Evolutionary conservation across 2,113 vertebrate genomes (phyloP).

Genomic region (Sterrhoptilus dennistouni): DNA sequence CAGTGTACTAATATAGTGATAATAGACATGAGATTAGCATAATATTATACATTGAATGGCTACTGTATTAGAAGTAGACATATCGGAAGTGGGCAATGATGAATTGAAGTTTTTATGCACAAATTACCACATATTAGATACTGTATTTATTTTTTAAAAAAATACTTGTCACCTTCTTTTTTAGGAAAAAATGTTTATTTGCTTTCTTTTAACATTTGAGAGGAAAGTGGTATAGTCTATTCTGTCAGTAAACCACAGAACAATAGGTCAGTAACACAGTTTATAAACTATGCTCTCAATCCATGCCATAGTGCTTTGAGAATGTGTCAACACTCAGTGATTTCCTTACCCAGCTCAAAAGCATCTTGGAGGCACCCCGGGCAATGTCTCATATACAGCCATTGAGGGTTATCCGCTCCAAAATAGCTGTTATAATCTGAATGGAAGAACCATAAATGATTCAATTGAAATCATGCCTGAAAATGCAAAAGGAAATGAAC

Average conservation of each 20-base stretch:
- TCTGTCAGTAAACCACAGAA: background rate
- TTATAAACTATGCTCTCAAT: background rate
- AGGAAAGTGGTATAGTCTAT: background rate
- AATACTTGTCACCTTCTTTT: background rate
- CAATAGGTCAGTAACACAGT: constrained; percentile 2
- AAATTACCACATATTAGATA: background rate
- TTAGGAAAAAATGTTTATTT: background rate
- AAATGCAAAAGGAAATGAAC: constrained; percentile 52
- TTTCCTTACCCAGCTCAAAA: constrained; percentile 69
- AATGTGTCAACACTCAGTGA: constrained; percentile 45
- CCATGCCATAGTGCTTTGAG: constrained; percentile 57
- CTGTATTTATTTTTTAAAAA: background rate
- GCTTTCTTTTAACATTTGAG: background rate
- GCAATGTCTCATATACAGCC: constrained; percentile 64
- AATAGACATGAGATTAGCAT: background rate
- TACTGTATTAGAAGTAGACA: background rate
- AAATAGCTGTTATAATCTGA: constrained; percentile 67
- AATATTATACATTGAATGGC: constrained; percentile 64
- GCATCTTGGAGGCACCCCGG: constrained; percentile 62
- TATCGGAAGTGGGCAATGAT: background rate
- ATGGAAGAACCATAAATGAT: constrained; percentile 69
- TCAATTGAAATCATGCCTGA: constrained; percentile 59
- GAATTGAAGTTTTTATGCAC: background rate
- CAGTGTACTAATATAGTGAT: background rate
- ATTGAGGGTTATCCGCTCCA: constrained; percentile 66